Evolutionary conservation across 2,797 vertebrate genomes (phyloP), one percentile per base, ranked within the genome.

Genomic region (Phalanger gymnotis): DNA sequence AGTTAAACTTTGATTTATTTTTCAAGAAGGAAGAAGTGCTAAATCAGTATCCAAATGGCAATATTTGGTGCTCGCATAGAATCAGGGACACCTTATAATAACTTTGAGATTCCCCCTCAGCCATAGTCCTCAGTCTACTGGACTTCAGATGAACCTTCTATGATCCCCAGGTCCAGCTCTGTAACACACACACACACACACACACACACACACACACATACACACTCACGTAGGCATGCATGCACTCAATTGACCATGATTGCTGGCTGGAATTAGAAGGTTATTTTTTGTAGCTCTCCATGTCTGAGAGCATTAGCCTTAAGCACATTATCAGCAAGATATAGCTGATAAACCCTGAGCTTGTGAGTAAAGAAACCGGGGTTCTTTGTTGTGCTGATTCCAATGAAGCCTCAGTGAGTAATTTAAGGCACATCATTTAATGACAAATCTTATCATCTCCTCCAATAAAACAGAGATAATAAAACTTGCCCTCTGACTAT

Each of bases 391-490:
- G 91, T 93, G 92, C 92, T 92, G 34, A 54, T 47, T 92, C 40
- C 30, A 90, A 27, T 58, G 30, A 4, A 12, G 53, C 28, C 91
- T 95, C 89, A 56, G 40, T 93, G 51, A 54, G 92, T 95, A 95
- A 93, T 95, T 95, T 93, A 95, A 96, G 57, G 91, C 16, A 51
- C 9, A 54, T 31, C 40, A 92, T 81, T 95, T 95, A 93, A 96
- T 94, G 95, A 91, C 92, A 95, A 96, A 91, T 54, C 81, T 94
- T 94, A 95, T 94, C 91, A 94, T 96, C 16, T 91, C 56, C 91
- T 55, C 31, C 89, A 96, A 34, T 57, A 66, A 93, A 94, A 90
- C 92, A 95, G 58, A 95, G 94, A 95, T 54, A 94, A 73, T 58
- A 92, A 94, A 94, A 94, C 25, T 47, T 16, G 58, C 66, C 87